phyloP scores from a whole-genome alignment of 2,797 vertebrate genomes.

The Hydrophis major region DNA sequence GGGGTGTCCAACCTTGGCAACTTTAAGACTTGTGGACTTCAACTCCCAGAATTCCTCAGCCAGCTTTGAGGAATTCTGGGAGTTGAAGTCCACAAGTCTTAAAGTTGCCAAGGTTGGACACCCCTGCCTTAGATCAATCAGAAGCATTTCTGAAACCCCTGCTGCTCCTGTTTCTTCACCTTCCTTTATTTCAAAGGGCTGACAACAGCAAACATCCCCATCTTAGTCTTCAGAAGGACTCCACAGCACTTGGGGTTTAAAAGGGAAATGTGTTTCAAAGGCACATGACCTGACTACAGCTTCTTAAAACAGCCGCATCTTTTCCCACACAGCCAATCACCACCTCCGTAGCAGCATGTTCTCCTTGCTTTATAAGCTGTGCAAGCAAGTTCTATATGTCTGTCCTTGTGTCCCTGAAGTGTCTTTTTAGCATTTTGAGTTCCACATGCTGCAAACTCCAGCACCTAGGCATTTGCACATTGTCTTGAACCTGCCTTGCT shows the following conservation, averaged over 20 bases:
- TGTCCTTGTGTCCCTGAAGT: background rate
- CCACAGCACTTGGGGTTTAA: background rate
- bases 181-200: background rate
- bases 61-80: no score
- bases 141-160: background rate
- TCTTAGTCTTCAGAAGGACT: background rate
- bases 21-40: no score
- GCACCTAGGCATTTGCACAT: slow-evolving; percentile 5
- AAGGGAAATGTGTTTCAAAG: background rate
- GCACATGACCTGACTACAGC: background rate
- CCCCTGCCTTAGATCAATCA: background rate
- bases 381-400: background rate
- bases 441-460: background rate
- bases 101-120: no score
- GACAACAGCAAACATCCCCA: background rate
- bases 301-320: background rate
- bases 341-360: background rate
- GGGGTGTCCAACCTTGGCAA: no score
- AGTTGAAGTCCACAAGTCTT: no score
- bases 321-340: background rate
- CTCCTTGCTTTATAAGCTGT: background rate
- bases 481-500: background rate
- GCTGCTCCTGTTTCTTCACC: background rate
- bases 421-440: background rate
- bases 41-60: no score